Conservation (phyloP, 2,797 vertebrate genomes). For the Notolabrus celidotus region DNA sequence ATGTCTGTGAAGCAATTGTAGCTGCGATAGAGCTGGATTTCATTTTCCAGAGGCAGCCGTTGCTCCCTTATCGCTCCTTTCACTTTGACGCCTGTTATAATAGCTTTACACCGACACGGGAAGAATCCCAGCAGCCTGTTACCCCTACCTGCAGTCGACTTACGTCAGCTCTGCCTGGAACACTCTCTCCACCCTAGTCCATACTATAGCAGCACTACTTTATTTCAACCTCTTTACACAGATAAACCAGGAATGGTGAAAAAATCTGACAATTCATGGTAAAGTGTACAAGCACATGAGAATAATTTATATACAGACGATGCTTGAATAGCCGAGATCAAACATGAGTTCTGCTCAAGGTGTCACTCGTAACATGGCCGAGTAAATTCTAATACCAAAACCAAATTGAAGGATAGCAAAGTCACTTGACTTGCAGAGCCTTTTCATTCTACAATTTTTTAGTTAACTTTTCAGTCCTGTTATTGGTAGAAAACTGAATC, state of each 20-base stretch:
- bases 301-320: not conserved
- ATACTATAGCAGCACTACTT: slow-evolving; percentile 2
- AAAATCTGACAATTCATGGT: not conserved
- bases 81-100: slow-evolving; percentile 65
- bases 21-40: slow-evolving; percentile 56
- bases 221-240: not conserved
- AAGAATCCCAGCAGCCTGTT: slow-evolving; percentile 61
- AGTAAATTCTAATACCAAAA: not conserved
- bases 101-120: slow-evolving; percentile 56
- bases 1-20: slow-evolving; percentile 52
- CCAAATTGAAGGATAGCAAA: not conserved
- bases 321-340: not conserved
- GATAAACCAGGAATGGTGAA: not conserved
- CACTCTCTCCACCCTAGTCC: slow-evolving; percentile 21
- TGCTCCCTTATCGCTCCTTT: slow-evolving; percentile 63
- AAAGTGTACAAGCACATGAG: not conserved
- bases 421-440: not conserved
- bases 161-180: slow-evolving; percentile 45
- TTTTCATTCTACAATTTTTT: not conserved
- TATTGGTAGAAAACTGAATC: not conserved
- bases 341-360: not conserved
- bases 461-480: not conserved
- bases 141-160: slow-evolving; percentile 63
- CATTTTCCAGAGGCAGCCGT: slow-evolving; percentile 51
- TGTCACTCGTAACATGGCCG: not conserved